phyloP scores from a whole-genome alignment of 2,113 vertebrate species.

The Aldabrachelys gigantea region DNA sequence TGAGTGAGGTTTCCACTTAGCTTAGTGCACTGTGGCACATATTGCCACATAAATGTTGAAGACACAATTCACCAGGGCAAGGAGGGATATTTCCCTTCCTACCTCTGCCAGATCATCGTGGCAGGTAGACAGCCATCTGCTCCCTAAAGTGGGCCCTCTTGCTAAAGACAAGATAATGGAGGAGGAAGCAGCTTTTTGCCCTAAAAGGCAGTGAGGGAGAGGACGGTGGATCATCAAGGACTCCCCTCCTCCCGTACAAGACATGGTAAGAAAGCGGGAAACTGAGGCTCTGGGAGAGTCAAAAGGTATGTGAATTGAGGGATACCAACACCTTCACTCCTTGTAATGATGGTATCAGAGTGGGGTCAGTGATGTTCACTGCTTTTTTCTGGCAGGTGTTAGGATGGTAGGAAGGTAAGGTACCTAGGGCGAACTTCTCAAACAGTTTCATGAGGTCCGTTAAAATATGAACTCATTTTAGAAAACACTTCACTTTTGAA shows the following conservation, averaged over 20 bases:
- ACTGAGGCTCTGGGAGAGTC: background rate
- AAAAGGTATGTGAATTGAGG: background rate
- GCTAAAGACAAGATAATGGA: too few species aligned
- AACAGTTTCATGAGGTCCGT: background rate
- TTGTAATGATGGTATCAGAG: background rate
- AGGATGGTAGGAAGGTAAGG: background rate
- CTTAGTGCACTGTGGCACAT: background rate
- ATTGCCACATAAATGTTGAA: background rate
- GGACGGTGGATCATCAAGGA: background rate
- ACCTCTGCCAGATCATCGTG: background rate
- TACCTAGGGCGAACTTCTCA: background rate
- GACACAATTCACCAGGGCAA: background rate
- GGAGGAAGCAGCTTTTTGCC: too few species aligned
- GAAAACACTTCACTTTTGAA: background rate
- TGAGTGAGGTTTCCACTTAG: background rate
- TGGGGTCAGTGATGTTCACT: background rate
- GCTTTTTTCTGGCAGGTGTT: background rate
- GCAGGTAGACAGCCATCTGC: background rate
- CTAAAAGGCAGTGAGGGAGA: background rate
- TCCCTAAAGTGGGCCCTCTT: too few species aligned
- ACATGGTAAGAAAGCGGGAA: background rate
- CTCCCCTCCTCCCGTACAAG: background rate
- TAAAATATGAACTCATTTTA: background rate
- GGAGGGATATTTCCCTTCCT: background rate
- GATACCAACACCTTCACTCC: background rate